phyloP scores from a whole-genome alignment of 2,797 vertebrate species.

The Buceros bicornis region DNA sequence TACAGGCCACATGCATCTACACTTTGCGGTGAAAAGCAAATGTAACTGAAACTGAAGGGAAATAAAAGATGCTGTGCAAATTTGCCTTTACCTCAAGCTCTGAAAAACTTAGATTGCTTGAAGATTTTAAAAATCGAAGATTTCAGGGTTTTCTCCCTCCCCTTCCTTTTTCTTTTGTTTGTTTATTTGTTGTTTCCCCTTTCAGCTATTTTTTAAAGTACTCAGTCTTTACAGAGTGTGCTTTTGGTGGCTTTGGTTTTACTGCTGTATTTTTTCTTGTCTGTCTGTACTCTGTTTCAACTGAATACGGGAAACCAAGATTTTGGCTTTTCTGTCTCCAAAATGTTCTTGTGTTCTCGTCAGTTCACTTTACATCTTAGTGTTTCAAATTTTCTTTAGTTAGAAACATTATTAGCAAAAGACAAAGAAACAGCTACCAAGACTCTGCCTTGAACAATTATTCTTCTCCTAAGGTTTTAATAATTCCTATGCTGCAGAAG shows the following conservation, averaged over 20 bases:
- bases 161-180: neutral
- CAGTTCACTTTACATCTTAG: neutral
- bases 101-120: neutral
- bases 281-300: neutral
- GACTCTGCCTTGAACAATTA: neutral
- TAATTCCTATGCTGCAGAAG: neutral
- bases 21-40: neutral
- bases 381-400: neutral
- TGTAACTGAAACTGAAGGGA: neutral
- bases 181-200: neutral
- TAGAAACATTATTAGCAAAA: neutral
- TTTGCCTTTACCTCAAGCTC: neutral
- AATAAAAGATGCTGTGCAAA: neutral
- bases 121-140: neutral
- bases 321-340: neutral
- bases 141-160: neutral
- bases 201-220: neutral
- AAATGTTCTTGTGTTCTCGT: neutral
- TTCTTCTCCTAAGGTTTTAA: neutral
- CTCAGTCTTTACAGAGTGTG: neutral
- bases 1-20: neutral
- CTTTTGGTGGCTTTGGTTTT: neutral
- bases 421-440: neutral
- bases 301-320: neutral
- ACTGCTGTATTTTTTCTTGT: neutral